A percentile compares a stretch with the other conserved stretches of the same genome.
Evolutionary conservation across 2,113 vertebrate species (phyloP).

Genomic region (Hypomesus transpacificus): DNA sequence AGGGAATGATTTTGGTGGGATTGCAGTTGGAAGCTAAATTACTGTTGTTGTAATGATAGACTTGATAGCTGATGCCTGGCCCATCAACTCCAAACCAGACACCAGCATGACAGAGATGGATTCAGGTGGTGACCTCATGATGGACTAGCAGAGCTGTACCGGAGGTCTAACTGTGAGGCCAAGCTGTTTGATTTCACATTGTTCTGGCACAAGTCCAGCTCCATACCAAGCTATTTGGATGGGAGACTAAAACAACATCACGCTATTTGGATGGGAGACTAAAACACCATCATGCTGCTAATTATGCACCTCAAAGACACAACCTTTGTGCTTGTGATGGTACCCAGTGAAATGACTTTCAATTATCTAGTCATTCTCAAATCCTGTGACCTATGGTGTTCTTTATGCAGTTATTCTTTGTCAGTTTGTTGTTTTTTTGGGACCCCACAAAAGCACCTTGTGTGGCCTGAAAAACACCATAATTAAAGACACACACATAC

Average conservation of each 20-base stretch:
- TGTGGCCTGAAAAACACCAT: background rate
- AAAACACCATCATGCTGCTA: background rate
- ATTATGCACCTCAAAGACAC: background rate
- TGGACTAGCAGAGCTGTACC: constrained; percentile 52
- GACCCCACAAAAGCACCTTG: background rate
- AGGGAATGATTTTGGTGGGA: no score
- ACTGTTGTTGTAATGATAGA: background rate
- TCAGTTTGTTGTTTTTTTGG: background rate
- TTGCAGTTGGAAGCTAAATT: background rate
- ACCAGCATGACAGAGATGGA: constrained; percentile 54
- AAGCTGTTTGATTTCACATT: constrained; percentile 43
- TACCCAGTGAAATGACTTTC: background rate
- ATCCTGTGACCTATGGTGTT: background rate
- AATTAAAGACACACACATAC: constrained; percentile 5
- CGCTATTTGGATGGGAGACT: background rate
- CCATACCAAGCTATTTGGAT: background rate
- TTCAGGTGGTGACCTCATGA: constrained; percentile 60
- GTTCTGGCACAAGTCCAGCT: background rate
- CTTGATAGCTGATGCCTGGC: background rate
- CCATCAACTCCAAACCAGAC: constrained; percentile 14
- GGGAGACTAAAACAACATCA: background rate
- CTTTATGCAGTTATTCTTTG: background rate
- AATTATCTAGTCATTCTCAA: constrained; percentile 17
- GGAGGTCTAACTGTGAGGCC: constrained; percentile 29
- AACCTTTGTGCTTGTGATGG: background rate